Base-by-base conservation (phyloP, 2,888 invertebrate genomes). In the Diplolepis rosae region DNA sequence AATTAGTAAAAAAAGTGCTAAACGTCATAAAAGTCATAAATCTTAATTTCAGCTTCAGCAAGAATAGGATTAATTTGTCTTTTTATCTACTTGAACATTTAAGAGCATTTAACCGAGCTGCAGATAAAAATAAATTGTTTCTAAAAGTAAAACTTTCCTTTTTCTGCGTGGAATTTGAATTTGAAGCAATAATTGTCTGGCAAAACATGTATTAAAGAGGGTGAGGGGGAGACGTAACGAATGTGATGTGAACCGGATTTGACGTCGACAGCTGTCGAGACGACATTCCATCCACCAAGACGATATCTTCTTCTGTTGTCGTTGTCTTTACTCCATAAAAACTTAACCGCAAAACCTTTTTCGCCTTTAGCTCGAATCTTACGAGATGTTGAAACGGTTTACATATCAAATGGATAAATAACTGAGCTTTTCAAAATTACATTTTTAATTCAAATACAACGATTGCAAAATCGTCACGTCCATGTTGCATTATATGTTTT, bases 181-280 rank as follows among this genome's bases (percentile, higher is more conserved):
- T 18, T 24, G 32, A 18, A 18, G 35, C 24, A 18, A 39, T 35
- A n/a, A n/a, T 24, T 1, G n/a, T 7, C n/a, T 22, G 61, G 35
- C 22, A 61, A 61, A 61, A 61, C 2, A 22, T 13, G 61, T 22
- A 22, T 51, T 27, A 45, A 28, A 22, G 30, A 7, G 6, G 18
- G 6, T 6, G 61, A 24, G 22, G 15, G 22, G 32, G 35, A 35
- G 35, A 13, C 35, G 22, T 22, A 56, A 18, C 32, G 15, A 35
- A 32, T 3, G n/a, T 11, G 22, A 24, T 61, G 61, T 39, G 61
- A 61, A 61, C 56, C 56, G 56, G 56, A 61, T 61, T 61, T 61
- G 18, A 35, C 11, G 61, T 35, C 35, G 61, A 39, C 61, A 61
- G 61, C 61, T 35, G 61, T 45, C 35, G 24, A 24, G 51, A 27